phyloP scores from a whole-genome alignment of 2,113 vertebrate genomes.

The Labrus mixtus region DNA sequence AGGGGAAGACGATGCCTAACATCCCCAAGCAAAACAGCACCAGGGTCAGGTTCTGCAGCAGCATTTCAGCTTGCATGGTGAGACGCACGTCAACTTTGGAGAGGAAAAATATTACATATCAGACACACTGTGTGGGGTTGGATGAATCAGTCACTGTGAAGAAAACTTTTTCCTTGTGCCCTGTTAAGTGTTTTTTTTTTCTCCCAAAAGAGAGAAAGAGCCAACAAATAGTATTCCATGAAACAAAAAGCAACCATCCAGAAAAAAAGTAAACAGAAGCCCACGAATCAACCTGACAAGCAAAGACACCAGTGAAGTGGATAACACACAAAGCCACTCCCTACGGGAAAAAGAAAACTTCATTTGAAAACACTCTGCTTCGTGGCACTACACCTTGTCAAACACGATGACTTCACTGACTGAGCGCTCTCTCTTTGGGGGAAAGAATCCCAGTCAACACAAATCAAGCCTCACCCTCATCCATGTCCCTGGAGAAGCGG shows the following conservation, averaged over 20 bases:
- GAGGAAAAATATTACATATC: constrained; percentile 26
- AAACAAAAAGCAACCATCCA: constrained; percentile 32
- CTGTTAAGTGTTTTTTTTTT: background rate
- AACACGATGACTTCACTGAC: constrained; percentile 55
- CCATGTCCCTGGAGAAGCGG: constrained; percentile 89
- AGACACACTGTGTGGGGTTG: constrained; percentile 10
- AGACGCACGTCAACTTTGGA: constrained; percentile 86
- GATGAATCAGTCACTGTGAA: background rate
- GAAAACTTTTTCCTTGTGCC: background rate
- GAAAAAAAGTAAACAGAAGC: constrained; percentile 8
- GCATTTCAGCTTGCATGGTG: constrained; percentile 84
- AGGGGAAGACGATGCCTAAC: constrained; percentile 85
- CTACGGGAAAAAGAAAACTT: constrained; percentile 25
- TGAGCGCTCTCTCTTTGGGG: constrained; percentile 54
- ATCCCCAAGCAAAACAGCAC: constrained; percentile 85
- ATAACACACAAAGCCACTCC: constrained; percentile 44
- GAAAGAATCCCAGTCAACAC: constrained; percentile 51
- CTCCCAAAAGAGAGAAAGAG: background rate
- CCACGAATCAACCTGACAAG: constrained; percentile 44
- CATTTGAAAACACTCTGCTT: constrained; percentile 51
- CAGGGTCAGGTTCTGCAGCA: constrained; percentile 87
- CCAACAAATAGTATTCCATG: background rate
- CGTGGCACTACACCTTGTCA: constrained; percentile 63
- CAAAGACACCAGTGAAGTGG: constrained; percentile 49
- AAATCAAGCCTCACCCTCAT: constrained; percentile 84